A percentile compares a stretch with the other conserved stretches of the same genome.
Conservation (phyloP, 2,888 invertebrate genomes). For the Epirrhoe alternata region DNA sequence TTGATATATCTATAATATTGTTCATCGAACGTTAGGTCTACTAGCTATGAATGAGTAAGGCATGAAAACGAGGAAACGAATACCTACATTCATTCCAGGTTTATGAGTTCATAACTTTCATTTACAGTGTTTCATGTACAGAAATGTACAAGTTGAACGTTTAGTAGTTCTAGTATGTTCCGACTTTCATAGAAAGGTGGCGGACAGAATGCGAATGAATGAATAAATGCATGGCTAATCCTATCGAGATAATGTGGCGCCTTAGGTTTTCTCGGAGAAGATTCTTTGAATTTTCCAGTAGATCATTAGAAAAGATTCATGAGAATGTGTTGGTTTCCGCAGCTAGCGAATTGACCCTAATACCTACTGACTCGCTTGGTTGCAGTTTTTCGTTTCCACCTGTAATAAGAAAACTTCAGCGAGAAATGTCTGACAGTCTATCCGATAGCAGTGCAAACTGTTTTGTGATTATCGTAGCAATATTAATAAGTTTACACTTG, state of each 20-base stretch:
- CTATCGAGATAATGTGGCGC: conserved; percentile 31
- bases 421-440: too few relatives aligned
- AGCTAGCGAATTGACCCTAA: too few relatives aligned
- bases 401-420: too few relatives aligned
- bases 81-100: conserved; percentile 18
- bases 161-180: conserved; percentile 37
- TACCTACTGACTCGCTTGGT: too few relatives aligned
- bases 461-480: too few relatives aligned
- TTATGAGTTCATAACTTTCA: conserved; percentile 22
- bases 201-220: conserved; percentile 32
- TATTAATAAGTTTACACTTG: too few relatives aligned
- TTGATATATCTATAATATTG: too few relatives aligned
- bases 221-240: conserved; percentile 39
- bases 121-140: conserved; percentile 25
- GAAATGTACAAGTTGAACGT: conserved; percentile 28
- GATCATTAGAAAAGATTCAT: conserved; percentile 3
- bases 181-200: conserved; percentile 40
- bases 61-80: neutral
- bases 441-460: too few relatives aligned
- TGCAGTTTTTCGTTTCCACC: too few relatives aligned
- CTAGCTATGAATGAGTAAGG: too few relatives aligned
- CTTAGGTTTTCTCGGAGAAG: conserved; percentile 22
- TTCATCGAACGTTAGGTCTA: too few relatives aligned
- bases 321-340: neutral
- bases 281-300: conserved; percentile 17